Base-by-base conservation (phyloP, 2,888 invertebrate genomes). In the Diarsia mendica region DNA sequence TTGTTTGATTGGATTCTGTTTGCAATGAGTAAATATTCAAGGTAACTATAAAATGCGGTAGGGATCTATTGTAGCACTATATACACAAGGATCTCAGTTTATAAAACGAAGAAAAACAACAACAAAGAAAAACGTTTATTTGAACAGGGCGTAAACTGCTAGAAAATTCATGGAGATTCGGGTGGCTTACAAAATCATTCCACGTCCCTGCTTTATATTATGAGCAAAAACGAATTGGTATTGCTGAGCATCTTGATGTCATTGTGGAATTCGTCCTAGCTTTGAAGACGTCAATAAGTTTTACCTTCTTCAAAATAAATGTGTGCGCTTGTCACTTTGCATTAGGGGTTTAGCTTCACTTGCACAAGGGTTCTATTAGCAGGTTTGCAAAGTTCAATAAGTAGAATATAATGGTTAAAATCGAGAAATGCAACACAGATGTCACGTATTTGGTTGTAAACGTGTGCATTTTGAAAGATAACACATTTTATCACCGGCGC, bases 151-250 rank as follows among this genome's bases (percentile, higher is more conserved):
- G 23, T n/a, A 58, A 73, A 48, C 64, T 71, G 58, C 53, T 71
- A 71, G 23, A 64, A 60, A 77, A 80, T 77, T 80, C 64, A 82
- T 77, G 33, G 48, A 66, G 64, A 28, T 33, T 46, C 23, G 49
- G 6, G 39, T 46, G 64, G 13, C 48, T 70, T 49, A 61, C 2
- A 6, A 70, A 70, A 64, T 53, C 48, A 60, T 33, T 39, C 20
- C 58, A 46, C 67, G 58, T 65, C 15, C 13, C 15, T 49, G 23
- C 20, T 65, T 58, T 72, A 58, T 64, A 48, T 68, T 64, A 53
- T 18, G 55, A 46, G 20, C 15, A 15, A 58, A 77, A 48, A 49
- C 1, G 48, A 67, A 75, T 67, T 79, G 66, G 20, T 55, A 51
- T 9, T 58, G 23, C 53, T 13, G 55, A 20, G 28, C 23, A 53